Percentiles rank a stretch among this genome's conserved stretches.
These are phyloP conservation scores for Polyploca ridens DNA, from an alignment of 2,888 invertebrate genomes.

Conservation along the genomic window DNA sequence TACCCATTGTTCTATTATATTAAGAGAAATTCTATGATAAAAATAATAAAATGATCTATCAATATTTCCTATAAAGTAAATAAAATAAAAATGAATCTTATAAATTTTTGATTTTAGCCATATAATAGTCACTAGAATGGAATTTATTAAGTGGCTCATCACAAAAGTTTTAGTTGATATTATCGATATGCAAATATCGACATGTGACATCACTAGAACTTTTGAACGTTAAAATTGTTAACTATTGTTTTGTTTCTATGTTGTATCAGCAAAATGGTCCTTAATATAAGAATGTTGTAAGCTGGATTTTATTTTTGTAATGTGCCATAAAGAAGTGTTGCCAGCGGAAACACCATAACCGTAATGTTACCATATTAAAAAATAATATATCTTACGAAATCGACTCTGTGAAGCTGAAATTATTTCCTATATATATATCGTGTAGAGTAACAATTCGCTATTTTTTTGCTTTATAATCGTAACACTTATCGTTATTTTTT, in stretches of 20 bases:
- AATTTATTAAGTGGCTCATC: background rate
- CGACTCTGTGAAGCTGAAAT: slow-evolving; percentile 49
- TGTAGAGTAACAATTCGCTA: slow-evolving; percentile 73
- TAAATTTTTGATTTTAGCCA: slow-evolving; percentile 41
- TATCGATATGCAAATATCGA: slow-evolving; percentile 3
- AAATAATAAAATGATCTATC: slow-evolving; percentile 52
- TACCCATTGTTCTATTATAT: slow-evolving; percentile 58
- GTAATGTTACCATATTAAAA: slow-evolving; percentile 77
- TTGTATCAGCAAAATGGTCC: slow-evolving; percentile 66
- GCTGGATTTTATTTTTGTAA: slow-evolving; percentile 61
- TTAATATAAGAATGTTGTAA: slow-evolving; percentile 76
- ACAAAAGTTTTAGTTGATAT: background rate
- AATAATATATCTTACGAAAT: slow-evolving; percentile 37
- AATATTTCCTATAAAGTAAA: slow-evolving; percentile 35
- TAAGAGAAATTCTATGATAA: slow-evolving; percentile 45
- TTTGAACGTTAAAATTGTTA: slow-evolving; percentile 33
- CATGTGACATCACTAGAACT: slow-evolving; percentile 25
- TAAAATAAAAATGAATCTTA: slow-evolving; percentile 58
- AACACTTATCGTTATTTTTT: slow-evolving; percentile 66
- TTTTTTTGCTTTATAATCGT: slow-evolving; percentile 74
- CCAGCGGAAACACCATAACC: slow-evolving; percentile 78
- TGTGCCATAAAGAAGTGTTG: slow-evolving; percentile 81
- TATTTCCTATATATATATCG: slow-evolving; percentile 72
- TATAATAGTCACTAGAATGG: slow-evolving; percentile 20
- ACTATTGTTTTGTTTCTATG: slow-evolving; percentile 48